These are phyloP conservation scores for Bos indicus DNA, from an alignment of 2,113 vertebrate genomes.

Conservation along the genomic window DNA sequence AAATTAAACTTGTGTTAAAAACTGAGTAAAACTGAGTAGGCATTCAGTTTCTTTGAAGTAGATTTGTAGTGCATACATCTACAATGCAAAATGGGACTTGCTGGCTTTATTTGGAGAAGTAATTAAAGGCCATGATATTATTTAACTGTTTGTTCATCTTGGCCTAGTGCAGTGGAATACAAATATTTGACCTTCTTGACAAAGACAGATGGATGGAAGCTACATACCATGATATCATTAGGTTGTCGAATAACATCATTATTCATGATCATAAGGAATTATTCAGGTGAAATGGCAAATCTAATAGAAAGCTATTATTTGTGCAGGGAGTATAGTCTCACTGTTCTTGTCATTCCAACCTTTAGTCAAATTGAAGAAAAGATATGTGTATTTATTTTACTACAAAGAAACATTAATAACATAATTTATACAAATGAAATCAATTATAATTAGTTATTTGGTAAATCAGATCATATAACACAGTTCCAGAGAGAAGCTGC, in stretches of 20 bases:
- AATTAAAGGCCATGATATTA: conserved; percentile 78
- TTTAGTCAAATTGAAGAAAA: conserved; percentile 69
- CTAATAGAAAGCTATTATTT: conserved; percentile 84
- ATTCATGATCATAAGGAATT: conserved; percentile 90
- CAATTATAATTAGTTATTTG: conserved; percentile 74
- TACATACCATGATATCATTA: conserved; percentile 83
- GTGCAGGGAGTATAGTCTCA: conserved; percentile 74
- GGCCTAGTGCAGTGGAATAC: conserved; percentile 75
- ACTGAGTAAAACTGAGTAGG: background rate
- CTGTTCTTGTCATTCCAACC: conserved; percentile 77
- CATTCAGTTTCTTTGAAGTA: conserved; percentile 9
- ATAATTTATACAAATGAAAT: conserved; percentile 79
- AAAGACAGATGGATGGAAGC: conserved; percentile 87
- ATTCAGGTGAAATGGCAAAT: conserved; percentile 85
- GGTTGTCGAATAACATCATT: conserved; percentile 89
- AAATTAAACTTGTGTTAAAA: background rate
- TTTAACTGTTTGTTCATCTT: conserved; percentile 86
- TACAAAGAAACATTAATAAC: conserved; percentile 70
- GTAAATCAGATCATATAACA: conserved; percentile 55
- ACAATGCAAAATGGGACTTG: background rate
- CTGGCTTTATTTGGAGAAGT: conserved; percentile 76
- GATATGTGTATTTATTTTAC: conserved; percentile 76
- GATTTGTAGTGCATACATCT: background rate
- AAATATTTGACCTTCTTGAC: conserved; percentile 88
- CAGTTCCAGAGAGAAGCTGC: conserved; percentile 34